Base-by-base conservation (phyloP, 92 coral and sea anemone genomes). In the Phenganax marumi region DNA sequence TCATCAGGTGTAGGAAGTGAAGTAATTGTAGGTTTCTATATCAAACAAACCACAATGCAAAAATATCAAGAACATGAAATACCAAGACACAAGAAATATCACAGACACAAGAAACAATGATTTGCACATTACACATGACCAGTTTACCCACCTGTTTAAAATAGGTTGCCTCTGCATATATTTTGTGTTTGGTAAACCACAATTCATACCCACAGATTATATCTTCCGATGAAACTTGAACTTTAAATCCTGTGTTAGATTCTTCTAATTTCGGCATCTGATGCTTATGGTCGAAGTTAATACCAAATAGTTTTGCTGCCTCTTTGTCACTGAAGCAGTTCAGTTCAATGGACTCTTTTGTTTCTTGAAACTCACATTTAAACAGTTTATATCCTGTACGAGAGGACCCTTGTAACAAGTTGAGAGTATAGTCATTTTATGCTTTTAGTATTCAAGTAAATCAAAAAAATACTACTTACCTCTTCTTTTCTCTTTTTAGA, bases 251-350 rank as follows among this genome's bases (percentile, higher is more conserved):
- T 12, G 18, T 22, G 26, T 12, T 14, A 3, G 21, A 14, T 65
- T 65, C 72, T 65, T 33, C 72, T 12, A 65, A 12, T 65, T 65
- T 65, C 25, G 72, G 18, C 26, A 65, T 17, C 13, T 19, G 25
- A 65, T 14, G 13, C 72, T 65, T 65, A 33, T 65, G 72, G 72
- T 65, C 23, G 3, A 16, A 22, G 33, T 65, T 2, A 3, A 65
- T 17, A 14, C 72, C 72, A 65, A 65, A 65, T 25, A 73, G 62
- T 51, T 73, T 73, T 17, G 43, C 79, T 10, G 61, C 79, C 51
- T 73, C 79, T 50, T 73, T 73, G 25, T 73, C 79, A 18, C 79
- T 50, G 8, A 26, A 48, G 25, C 79, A 73, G 51, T 52, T 48
- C 58, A 73, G 60, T 14, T 73, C 58, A 18, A 51, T 51, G 16